Evolutionary conservation across 2,797 vertebrate genomes (phyloP), one percentile per base, ranked within the genome.

Genomic region (Podarcis siculus): DNA sequence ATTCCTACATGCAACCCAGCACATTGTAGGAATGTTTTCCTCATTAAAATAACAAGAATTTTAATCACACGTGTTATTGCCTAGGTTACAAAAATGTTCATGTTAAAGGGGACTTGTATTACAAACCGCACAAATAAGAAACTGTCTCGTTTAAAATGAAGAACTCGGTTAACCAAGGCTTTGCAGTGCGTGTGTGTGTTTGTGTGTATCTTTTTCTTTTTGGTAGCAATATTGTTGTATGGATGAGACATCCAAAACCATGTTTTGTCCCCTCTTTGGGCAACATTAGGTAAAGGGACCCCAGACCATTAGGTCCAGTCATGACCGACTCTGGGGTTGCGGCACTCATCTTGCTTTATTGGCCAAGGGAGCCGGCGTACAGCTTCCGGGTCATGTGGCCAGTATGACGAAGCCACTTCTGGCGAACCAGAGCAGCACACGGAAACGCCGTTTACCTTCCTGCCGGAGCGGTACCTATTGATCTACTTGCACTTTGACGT

Each of bases 21-120:
- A 95, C 95, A 91, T 32, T 91, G 77, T 78, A 92, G 82, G 82
- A 87, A 88, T 95, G 86, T 90, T 97, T 96, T 95, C 90, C 93
- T 96, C 94, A 96, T 95, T 96, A 95, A 95, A 95, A 94, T 87
- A 93, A 94, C 90, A 95, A 89, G 89, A 94, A 90, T 91, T 91
- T 92, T 90, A 93, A 95, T 95, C 90, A 90, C 87, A 89, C 88
- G 55, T 91, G 91, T 92, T 92, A 86, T 94, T 93, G 93, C 91
- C 90, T 88, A 77, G 75, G 90, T 91, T 93, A 90, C 90, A 91
- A 45, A 93, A 83, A 12, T 58, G 66, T 72, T 89, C 55, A 55
- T 49, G 30, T 72, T 89, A 58, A 37, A 9, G n/a, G 79, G 9
- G 39, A 79, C 72, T 76, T 89, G 21, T 79, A 35, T 61, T 83